Percentiles rank a stretch among this genome's conserved stretches.
phyloP scores from a whole-genome alignment of 53 echinoderm and acorn worm genomes.

The Mesocentrotus franciscanus region DNA sequence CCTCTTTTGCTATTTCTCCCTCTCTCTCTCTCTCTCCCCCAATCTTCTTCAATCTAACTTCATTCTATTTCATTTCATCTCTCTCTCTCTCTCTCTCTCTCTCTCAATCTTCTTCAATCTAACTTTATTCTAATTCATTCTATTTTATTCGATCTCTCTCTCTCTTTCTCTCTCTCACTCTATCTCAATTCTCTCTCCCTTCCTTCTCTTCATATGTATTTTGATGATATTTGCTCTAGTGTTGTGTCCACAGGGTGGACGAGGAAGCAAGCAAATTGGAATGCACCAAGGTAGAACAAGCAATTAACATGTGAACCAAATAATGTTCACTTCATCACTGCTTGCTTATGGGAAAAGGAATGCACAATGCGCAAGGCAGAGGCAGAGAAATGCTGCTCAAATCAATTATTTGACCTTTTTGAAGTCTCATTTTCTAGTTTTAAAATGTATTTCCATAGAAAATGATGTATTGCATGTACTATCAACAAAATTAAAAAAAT shows the following conservation, averaged over 20 bases:
- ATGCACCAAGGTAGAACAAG: neutral
- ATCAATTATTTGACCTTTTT: neutral
- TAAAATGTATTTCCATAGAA: neutral
- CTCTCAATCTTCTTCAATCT: too few relatives aligned
- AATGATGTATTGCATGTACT: neutral
- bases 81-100: neutral
- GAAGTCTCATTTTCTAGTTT: neutral
- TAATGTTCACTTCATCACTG: neutral
- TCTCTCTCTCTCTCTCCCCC: neutral
- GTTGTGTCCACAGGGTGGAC: slow-evolving; percentile 44
- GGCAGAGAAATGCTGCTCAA: neutral
- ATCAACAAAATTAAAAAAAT: neutral
- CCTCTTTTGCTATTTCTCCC: neutral
- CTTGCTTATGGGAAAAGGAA: neutral
- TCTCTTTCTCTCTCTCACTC: neutral
- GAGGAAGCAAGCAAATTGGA: neutral
- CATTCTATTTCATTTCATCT: neutral
- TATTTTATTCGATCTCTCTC: neutral
- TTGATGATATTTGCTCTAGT: slow-evolving; percentile 43
- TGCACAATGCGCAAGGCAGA: neutral
- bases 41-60: too few relatives aligned
- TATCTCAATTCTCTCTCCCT: neutral
- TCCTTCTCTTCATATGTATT: slow-evolving; percentile 2
- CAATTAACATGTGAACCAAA: slow-evolving; percentile 31
- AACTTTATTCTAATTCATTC: too few relatives aligned